These are phyloP conservation scores for Paradoxurus hermaphroditus DNA, from an alignment of 2,113 vertebrate genomes.

Conservation along the genomic window DNA sequence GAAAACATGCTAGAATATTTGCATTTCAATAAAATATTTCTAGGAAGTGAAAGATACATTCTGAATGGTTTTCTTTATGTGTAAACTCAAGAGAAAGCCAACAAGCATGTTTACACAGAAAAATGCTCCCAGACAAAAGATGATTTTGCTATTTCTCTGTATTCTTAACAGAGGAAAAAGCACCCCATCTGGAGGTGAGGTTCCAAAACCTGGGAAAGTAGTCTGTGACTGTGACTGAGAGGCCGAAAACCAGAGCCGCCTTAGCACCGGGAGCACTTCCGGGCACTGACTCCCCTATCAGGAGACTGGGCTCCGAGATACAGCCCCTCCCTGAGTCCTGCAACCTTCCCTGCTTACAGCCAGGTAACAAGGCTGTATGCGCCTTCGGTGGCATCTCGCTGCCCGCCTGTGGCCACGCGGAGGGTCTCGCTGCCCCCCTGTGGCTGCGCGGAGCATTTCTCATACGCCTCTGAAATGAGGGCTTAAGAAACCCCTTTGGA, in stretches of 20 bases:
- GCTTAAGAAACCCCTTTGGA: neutral
- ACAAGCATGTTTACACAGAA: neutral
- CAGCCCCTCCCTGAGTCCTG: no score
- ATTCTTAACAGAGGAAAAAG: neutral
- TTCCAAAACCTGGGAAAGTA: accelerated
- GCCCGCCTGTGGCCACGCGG: neutral
- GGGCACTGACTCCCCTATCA: neutral
- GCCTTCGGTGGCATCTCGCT: neutral
- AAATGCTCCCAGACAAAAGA: neutral
- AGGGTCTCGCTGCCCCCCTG: neutral
- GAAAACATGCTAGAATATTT: neutral
- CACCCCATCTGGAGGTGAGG: neutral
- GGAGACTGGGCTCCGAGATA: no score
- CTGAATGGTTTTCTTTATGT: neutral
- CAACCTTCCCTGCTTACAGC: neutral
- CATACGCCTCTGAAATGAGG: neutral
- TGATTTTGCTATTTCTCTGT: neutral
- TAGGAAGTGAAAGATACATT: neutral
- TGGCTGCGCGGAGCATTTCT: neutral
- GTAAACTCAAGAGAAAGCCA: neutral
- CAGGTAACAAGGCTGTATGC: accelerated
- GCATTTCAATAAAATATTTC: neutral
- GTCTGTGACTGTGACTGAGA: neutral
- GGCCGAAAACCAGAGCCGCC: neutral
- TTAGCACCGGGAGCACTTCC: neutral